phyloP scores from a whole-genome alignment of 2,888 invertebrate genomes.

The Hypercompe scribonia region DNA sequence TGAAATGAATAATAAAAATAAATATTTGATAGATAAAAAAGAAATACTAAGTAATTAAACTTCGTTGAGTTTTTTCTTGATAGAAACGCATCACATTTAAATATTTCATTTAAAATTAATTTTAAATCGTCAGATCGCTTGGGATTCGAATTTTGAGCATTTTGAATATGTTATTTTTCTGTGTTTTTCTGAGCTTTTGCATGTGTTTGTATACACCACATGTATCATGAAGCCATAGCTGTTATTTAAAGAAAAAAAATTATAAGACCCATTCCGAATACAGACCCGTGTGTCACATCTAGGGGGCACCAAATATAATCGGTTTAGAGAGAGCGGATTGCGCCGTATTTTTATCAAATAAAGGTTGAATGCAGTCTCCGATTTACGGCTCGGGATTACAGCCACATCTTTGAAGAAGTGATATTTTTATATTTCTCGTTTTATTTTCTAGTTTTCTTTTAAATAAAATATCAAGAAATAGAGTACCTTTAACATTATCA shows the following conservation, averaged over 20 bases:
- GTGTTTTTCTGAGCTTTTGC: no score
- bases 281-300: constrained; percentile 13
- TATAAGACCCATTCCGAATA: not conserved
- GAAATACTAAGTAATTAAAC: no score
- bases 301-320: constrained; percentile 45
- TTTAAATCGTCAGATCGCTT: no score
- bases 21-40: no score
- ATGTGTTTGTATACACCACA: no score
- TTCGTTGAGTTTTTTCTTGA: no score
- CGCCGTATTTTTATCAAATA: constrained; percentile 48
- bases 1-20: no score
- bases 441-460: not conserved
- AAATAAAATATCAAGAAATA: not conserved
- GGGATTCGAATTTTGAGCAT: no score
- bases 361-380: constrained; percentile 45
- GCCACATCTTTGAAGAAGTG: constrained; percentile 11
- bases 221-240: not conserved
- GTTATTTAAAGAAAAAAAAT: not conserved
- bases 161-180: no score
- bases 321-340: constrained; percentile 40
- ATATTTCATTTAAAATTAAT: no score
- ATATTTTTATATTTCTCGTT: not conserved
- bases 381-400: constrained; percentile 39
- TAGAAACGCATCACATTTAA: no score
- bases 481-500: not conserved